Evolutionary conservation across 2,113 vertebrate genomes (phyloP).

Genomic region (Scytalopus superciliaris): DNA sequence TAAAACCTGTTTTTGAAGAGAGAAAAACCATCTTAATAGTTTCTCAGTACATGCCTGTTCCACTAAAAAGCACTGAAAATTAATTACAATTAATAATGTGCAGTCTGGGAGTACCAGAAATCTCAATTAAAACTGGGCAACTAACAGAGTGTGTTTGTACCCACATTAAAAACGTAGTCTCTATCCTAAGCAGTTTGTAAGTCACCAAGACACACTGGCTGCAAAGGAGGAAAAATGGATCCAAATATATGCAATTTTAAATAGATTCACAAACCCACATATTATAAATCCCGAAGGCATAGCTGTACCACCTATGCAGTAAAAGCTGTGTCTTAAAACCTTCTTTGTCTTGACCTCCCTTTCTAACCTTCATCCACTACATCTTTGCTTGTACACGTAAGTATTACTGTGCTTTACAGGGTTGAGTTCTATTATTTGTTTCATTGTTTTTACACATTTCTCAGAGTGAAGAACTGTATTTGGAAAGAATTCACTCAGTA

Average conservation of each 20-base stretch:
- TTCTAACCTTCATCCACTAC: not conserved
- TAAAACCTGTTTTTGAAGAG: constrained; percentile 83
- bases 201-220: not conserved
- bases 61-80: not conserved
- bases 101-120: not conserved
- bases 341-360: not conserved
- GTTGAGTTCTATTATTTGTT: not conserved
- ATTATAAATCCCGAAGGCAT: not conserved
- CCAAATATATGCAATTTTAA: not conserved
- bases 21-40: not conserved
- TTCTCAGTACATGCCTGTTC: not conserved
- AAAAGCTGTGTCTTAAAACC: not conserved
- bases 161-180: not conserved
- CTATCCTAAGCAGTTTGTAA: not conserved
- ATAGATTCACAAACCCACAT: not conserved
- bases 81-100: not conserved
- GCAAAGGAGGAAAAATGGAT: not conserved
- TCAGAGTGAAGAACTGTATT: not conserved
- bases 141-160: not conserved
- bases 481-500: not conserved
- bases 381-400: not conserved
- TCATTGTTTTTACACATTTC: not conserved
- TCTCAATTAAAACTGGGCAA: not conserved
- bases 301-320: not conserved
- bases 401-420: not conserved